A percentile compares a stretch with the other conserved stretches of the same genome.
phyloP scores from a whole-genome alignment of 2,797 vertebrate genomes.

The Dallia pectoralis region DNA sequence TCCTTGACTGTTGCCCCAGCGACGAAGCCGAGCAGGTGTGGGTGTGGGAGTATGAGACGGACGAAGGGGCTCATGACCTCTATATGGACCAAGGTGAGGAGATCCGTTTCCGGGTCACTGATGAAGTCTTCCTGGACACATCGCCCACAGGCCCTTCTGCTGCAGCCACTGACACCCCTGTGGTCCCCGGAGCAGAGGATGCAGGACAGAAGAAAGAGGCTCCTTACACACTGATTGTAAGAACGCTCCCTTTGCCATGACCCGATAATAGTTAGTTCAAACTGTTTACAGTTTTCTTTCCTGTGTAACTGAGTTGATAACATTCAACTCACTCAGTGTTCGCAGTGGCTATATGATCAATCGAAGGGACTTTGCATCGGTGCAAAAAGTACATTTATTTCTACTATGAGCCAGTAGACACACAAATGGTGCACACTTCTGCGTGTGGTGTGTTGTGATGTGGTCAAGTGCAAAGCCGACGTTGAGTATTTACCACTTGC shows the following conservation, averaged over 20 bases:
- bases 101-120: slow-evolving; percentile 90
- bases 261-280: not conserved
- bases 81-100: slow-evolving; percentile 99
- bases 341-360: not conserved
- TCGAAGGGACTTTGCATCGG: too few relatives aligned
- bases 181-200: slow-evolving; percentile 50
- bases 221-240: slow-evolving; percentile 92
- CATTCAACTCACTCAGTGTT: not conserved
- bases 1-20: slow-evolving; percentile 69
- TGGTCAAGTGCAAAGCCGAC: too few relatives aligned
- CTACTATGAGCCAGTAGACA: too few relatives aligned
- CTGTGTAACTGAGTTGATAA: not conserved
- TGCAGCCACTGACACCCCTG: slow-evolving; percentile 57
- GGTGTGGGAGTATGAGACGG: slow-evolving; percentile 98
- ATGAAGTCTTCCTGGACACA: slow-evolving; percentile 92
- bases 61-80: slow-evolving; percentile 96
- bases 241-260: slow-evolving; percentile 13
- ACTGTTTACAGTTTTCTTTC: not conserved
- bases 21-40: slow-evolving; percentile 97
- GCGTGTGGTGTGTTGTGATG: too few relatives aligned
- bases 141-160: slow-evolving; percentile 90
- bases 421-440: too few relatives aligned
- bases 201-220: slow-evolving; percentile 80
- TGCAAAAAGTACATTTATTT: too few relatives aligned
- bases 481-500: too few relatives aligned